Conservation (phyloP, 92 coral and sea anemone genomes). For the Metridium senile region DNA sequence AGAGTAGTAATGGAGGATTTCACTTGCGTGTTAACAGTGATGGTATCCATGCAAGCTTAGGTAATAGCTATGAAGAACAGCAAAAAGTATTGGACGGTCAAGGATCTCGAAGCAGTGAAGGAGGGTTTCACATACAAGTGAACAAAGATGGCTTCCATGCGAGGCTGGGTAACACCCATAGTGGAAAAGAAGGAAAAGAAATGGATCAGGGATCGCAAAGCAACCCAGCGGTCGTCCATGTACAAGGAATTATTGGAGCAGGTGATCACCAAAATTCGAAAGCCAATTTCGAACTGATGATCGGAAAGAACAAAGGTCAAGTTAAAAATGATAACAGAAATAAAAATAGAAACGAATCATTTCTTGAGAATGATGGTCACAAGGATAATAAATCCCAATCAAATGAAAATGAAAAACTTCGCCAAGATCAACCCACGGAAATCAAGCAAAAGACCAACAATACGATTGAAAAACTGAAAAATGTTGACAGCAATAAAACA, state of each 20-base stretch:
- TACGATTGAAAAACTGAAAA: not conserved
- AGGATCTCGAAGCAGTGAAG: not conserved
- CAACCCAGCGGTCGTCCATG: not conserved
- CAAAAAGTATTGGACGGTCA: not conserved
- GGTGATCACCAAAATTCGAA: not conserved
- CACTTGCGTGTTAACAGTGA: not conserved
- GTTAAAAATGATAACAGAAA: not conserved
- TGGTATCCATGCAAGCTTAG: not conserved
- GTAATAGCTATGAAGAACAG: not conserved
- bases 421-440: not conserved
- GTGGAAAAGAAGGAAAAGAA: not conserved
- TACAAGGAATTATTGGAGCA: constrained; percentile 11
- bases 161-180: not conserved
- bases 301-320: constrained; percentile 4
- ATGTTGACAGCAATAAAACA: not conserved
- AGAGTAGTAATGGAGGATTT: not conserved
- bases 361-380: not conserved
- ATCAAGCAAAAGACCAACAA: not conserved
- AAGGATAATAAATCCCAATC: not conserved
- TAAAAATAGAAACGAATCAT: not conserved
- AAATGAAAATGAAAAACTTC: not conserved
- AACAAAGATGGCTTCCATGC: constrained; percentile 1
- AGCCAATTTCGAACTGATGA: constrained; percentile 16
- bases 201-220: not conserved
- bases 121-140: not conserved